These are phyloP conservation scores for Camponotus floridanus DNA, from an alignment of 1,140 invertebrate species.

Conservation along the genomic window DNA sequence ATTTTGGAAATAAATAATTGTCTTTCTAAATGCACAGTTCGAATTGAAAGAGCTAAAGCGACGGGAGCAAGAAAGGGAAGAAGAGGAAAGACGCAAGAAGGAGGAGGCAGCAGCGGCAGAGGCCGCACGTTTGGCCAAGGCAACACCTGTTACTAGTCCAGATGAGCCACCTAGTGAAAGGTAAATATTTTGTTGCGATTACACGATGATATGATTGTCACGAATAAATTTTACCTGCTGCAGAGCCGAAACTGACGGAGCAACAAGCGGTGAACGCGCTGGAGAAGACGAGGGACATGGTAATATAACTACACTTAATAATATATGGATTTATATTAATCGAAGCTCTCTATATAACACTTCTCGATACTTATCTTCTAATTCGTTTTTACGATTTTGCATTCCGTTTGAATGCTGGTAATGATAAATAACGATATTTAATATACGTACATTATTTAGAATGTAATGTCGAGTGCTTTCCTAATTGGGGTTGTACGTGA, in stretches of 20 bases:
- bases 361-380: slow-evolving; percentile 31
- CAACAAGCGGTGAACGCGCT: slow-evolving; percentile 87
- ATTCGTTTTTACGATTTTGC: slow-evolving; percentile 4
- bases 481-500: slow-evolving; percentile 14
- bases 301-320: slow-evolving; percentile 71
- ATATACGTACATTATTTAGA: slow-evolving; percentile 30
- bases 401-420: slow-evolving; percentile 15
- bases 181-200: slow-evolving; percentile 73
- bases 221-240: slow-evolving; percentile 49
- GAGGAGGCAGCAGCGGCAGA: slow-evolving; percentile 92
- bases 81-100: slow-evolving; percentile 89
- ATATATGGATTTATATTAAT: slow-evolving; percentile 50
- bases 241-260: slow-evolving; percentile 88
- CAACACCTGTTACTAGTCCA: slow-evolving; percentile 87
- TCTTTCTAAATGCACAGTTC: slow-evolving; percentile 89
- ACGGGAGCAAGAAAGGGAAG: slow-evolving; percentile 92
- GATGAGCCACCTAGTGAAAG: slow-evolving; percentile 87
- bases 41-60: slow-evolving; percentile 98
- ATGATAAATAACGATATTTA: slow-evolving; percentile 7
- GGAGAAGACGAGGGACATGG: slow-evolving; percentile 86
- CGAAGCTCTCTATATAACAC: slow-evolving; percentile 13
- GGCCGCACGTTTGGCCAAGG: slow-evolving; percentile 85
- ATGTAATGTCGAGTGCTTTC: slow-evolving; percentile 44
- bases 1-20: slow-evolving; percentile 32
- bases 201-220: not conserved